Base-by-base conservation (phyloP, 2,797 vertebrate genomes). In the Sylvilagus floridanus region DNA sequence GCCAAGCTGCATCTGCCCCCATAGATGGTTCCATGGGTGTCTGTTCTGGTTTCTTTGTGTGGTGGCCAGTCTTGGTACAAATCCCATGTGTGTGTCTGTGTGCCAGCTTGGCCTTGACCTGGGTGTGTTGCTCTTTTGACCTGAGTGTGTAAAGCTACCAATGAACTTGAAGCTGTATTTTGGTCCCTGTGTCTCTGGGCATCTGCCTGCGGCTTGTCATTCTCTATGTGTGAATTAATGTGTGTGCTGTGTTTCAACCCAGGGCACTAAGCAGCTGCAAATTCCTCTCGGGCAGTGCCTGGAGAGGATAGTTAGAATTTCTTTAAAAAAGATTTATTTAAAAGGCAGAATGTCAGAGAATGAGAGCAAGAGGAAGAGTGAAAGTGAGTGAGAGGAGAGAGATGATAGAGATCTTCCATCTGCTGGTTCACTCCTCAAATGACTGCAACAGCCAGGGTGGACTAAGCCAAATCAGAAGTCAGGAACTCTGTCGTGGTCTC, bases 31-130 rank as follows among this genome's bases (percentile, higher is more conserved):
- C 66, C 10, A 11, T 0, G 28, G 16, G 60, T 73, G 32, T 88
- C 83, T 78, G 19, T 71, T 63, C 82, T 79, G 88, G 54, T 60
- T 87, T 94, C 87, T 96, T 75, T 82, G 83, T 81, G 84, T 30
- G 50, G 32, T 0, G 3, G 63, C 32, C 83, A 81, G 54, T 65
- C 50, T 94, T 24, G 0, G 86, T 7, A 37, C 66, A 66, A 35
- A 93, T 69, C 62, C 32, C 42, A 9, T 47, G 16, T 5, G 6
- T 47, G 28, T 79, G 54, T 77, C 66, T 92, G 9, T 88, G 30
- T 35, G 60, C 82, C 11, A 7, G 52, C 9, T 63, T 71, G 28
- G 50, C 65, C 82, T 37, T 75, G 69, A 79, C 88, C 72, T 69
- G 10, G 50, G 24, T 62, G 52, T 57, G 81, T 68, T 78, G 69